Percentiles rank a stretch among this genome's conserved stretches.
Evolutionary conservation across 2,888 invertebrate genomes (phyloP).

Genomic region (Tenthredo mesomela): DNA sequence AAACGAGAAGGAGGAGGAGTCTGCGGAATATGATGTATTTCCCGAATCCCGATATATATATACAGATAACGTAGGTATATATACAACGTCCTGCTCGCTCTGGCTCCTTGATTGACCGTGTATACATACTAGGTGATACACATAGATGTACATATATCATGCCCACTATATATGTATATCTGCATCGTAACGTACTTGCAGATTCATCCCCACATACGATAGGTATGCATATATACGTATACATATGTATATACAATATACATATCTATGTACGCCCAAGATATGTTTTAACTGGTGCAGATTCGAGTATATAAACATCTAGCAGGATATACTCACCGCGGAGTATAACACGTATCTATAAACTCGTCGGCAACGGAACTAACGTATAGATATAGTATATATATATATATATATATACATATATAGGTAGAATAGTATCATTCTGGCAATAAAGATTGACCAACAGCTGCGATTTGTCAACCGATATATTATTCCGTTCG

Average conservation of each 20-base stretch:
- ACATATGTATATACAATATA: no score
- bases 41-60: not conserved
- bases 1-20: not conserved
- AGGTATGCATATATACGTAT: not conserved
- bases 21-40: slow-evolving; percentile 13
- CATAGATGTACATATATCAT: not conserved
- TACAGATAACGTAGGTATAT: not conserved
- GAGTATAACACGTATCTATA: not conserved
- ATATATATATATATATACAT: not conserved
- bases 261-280: no score
- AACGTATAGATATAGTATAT: not conserved
- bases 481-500: not conserved
- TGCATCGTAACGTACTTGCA: not conserved
- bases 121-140: not conserved
- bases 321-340: not conserved
- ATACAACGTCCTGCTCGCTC: slow-evolving; percentile 6
- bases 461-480: not conserved
- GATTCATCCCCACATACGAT: not conserved
- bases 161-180: not conserved
- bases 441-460: not conserved
- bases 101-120: not conserved
- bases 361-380: not conserved
- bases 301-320: slow-evolving; percentile 5
- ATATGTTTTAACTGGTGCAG: not conserved
- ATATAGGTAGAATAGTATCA: not conserved